Conservation (phyloP, 2,113 vertebrate genomes). For the Proterorhinus semilunaris region DNA sequence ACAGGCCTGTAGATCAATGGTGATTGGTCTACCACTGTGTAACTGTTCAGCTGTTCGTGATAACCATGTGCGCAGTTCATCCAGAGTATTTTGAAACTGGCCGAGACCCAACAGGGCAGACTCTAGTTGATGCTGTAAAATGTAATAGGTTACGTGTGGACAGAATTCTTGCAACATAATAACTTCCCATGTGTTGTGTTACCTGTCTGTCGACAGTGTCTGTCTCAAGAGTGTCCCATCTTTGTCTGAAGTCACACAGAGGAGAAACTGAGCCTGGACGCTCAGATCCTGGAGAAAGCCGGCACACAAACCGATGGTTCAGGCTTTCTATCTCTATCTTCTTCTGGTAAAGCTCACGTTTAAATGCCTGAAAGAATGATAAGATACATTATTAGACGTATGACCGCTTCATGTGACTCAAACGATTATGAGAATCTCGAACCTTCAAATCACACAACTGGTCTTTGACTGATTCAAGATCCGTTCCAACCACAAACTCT, state of each 20-base stretch:
- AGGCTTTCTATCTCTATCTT: conserved; percentile 87
- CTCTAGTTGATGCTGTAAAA: conserved; percentile 83
- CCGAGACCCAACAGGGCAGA: conserved; percentile 84
- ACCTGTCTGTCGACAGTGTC: conserved; percentile 85
- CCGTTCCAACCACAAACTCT: conserved; percentile 79
- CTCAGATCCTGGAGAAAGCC: conserved; percentile 65
- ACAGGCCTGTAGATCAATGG: conserved; percentile 85
- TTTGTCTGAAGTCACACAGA: conserved; percentile 77
- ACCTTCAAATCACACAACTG: conserved; percentile 87
- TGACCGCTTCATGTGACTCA: neutral
- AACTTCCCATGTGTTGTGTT: neutral
- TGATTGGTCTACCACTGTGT: conserved; percentile 64
- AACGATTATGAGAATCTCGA: conserved; percentile 5
- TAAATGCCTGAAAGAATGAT: conserved; percentile 77
- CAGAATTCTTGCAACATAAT: neutral
- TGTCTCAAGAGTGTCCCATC: conserved; percentile 85
- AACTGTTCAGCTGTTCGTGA: conserved; percentile 78
- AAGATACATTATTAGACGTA: neutral
- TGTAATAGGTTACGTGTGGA: neutral
- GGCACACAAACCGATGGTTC: conserved; percentile 75
- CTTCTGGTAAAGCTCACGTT: conserved; percentile 86
- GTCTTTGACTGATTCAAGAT: conserved; percentile 80
- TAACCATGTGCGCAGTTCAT: conserved; percentile 85
- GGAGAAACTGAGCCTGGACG: conserved; percentile 55
- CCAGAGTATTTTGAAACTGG: conserved; percentile 86